phyloP scores from a whole-genome alignment of 2,797 vertebrate species.

The Sylvia borin region DNA sequence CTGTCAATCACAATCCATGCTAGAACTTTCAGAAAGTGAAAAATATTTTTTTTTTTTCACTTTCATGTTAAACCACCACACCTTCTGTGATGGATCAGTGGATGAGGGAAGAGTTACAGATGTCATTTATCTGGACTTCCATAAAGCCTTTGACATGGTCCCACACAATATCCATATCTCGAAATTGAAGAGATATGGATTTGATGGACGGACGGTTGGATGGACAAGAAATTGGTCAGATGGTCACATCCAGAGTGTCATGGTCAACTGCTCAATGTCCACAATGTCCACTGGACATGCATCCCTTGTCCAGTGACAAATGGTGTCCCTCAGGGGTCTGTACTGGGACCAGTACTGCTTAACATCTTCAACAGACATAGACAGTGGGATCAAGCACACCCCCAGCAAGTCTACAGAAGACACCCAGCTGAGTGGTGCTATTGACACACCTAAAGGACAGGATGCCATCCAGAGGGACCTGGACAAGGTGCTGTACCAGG shows the following conservation, averaged over 20 bases:
- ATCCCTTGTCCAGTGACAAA: neutral
- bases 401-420: neutral
- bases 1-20: too few species aligned
- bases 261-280: neutral
- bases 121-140: neutral
- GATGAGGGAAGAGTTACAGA: neutral
- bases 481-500: neutral
- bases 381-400: neutral
- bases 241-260: neutral
- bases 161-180: neutral
- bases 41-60: too few species aligned
- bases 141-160: neutral
- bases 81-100: neutral
- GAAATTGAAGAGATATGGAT: accelerated
- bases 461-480: neutral
- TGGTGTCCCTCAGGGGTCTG: neutral
- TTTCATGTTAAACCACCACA: too few species aligned
- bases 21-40: too few species aligned
- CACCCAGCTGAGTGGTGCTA: neutral
- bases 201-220: neutral
- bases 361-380: neutral
- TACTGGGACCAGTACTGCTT: neutral
- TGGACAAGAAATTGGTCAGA: neutral
- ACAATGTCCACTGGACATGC: too few species aligned
- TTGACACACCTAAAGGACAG: neutral